Evolutionary conservation across 1,140 invertebrate genomes (phyloP).

Genomic region (Euura saliciscinereae): DNA sequence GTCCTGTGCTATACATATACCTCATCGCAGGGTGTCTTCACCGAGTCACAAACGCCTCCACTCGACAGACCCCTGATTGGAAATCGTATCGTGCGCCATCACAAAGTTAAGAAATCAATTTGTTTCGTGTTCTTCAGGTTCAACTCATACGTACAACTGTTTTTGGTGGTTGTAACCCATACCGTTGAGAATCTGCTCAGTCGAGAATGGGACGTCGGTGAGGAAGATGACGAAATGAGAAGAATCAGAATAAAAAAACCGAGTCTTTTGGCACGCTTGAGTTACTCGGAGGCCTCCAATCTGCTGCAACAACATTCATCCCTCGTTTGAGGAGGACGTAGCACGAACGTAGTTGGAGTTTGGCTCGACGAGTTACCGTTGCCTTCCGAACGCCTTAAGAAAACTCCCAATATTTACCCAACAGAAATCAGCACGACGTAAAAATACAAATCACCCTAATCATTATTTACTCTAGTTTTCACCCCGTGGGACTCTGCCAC

Average conservation of each 20-base stretch:
- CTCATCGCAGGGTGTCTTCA: no score
- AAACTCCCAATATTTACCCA: slow-evolving; percentile 54
- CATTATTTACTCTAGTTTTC: slow-evolving; percentile 52
- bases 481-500: neutral
- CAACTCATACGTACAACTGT: no score
- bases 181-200: no score
- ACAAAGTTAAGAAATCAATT: no score
- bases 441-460: slow-evolving; percentile 55
- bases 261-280: neutral
- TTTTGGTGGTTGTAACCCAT: no score
- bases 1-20: no score
- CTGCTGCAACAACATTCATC: slow-evolving; percentile 11
- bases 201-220: neutral
- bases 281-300: slow-evolving; percentile 4
- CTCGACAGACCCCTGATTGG: no score
- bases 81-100: no score
- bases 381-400: slow-evolving; percentile 37
- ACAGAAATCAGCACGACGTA: slow-evolving; percentile 52
- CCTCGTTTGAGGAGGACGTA: neutral
- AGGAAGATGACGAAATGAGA: neutral
- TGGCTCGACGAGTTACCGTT: neutral
- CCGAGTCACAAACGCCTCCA: no score
- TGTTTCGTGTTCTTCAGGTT: no score
- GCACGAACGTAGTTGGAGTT: no score
- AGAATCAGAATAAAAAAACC: neutral